phyloP scores from a whole-genome alignment of 2,888 invertebrate species.

The Drosophila nr. perissopoda region DNA sequence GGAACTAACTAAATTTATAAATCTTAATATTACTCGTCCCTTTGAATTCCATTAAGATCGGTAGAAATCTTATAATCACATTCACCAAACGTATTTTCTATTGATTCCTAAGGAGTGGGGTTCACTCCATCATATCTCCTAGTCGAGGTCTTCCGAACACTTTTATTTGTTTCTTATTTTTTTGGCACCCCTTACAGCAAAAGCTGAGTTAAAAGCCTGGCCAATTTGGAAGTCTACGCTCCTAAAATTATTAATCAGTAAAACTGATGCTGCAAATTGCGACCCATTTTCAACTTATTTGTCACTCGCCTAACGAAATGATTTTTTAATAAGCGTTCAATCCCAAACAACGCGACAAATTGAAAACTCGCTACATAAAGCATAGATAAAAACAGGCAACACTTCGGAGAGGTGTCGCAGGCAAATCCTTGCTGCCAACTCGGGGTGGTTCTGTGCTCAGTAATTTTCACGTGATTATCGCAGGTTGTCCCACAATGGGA shows the following conservation, averaged over 20 bases:
- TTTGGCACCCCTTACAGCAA: constrained; percentile 13
- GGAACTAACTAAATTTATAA: neutral
- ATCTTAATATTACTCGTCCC: neutral
- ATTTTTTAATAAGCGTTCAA: constrained; percentile 53
- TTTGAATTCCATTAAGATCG: neutral
- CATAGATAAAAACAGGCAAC: constrained; percentile 6
- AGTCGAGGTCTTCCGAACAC: neutral
- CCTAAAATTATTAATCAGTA: constrained; percentile 28
- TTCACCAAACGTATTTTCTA: neutral
- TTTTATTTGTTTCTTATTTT: too few relatives aligned
- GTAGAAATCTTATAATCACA: neutral
- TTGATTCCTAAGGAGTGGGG: neutral
- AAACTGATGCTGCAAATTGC: constrained; percentile 12
- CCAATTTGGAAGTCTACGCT: neutral
- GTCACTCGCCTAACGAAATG: constrained; percentile 34
- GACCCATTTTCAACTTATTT: constrained; percentile 30
- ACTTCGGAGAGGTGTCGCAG: neutral
- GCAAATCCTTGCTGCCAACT: constrained; percentile 15
- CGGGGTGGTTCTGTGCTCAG: constrained; percentile 22
- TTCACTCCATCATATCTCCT: neutral
- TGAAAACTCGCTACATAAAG: constrained; percentile 45
- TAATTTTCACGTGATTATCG: constrained; percentile 74
- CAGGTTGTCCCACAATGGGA: constrained; percentile 50
- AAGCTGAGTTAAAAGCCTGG: constrained; percentile 19
- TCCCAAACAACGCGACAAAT: constrained; percentile 38